These are phyloP conservation scores for Scaptomyza pallida DNA, from an alignment of 1,140 invertebrate genomes.

Conservation along the genomic window DNA sequence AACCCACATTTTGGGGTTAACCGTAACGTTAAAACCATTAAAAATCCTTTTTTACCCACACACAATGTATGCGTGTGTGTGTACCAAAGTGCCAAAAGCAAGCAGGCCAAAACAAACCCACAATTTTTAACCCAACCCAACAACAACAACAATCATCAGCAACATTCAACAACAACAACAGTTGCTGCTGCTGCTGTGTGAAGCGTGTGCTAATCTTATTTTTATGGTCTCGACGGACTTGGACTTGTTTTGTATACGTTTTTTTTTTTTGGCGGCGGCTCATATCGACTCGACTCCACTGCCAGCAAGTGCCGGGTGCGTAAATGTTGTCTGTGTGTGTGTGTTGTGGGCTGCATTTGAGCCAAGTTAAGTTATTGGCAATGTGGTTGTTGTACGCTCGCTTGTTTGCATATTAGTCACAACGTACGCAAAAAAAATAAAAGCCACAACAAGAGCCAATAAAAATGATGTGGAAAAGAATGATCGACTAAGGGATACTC, in stretches of 20 bases:
- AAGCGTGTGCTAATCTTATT: constrained; percentile 81
- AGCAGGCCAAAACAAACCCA: constrained; percentile 29
- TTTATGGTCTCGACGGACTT: constrained; percentile 75
- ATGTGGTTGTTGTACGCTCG: constrained; percentile 49
- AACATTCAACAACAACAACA: constrained; percentile 23
- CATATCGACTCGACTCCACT: constrained; percentile 11
- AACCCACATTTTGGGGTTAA: constrained; percentile 46
- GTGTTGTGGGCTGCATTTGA: constrained; percentile 50
- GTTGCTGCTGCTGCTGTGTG: constrained; percentile 46
- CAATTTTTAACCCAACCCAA: constrained; percentile 23
- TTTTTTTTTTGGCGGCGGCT: constrained; percentile 46
- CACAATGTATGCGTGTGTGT: constrained; percentile 44
- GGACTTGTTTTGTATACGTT: constrained; percentile 61
- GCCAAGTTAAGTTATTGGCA: constrained; percentile 78
- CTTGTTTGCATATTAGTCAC: constrained; percentile 83
- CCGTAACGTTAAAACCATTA: constrained; percentile 26
- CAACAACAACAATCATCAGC: constrained; percentile 1
- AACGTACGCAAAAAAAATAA: constrained; percentile 48
- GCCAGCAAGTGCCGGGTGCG: constrained; percentile 38
- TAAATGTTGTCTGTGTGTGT: constrained; percentile 35
- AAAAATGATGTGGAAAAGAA: not conserved
- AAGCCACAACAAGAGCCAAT: constrained; percentile 22
- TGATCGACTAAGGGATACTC: not conserved
- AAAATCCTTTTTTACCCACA: constrained; percentile 42
- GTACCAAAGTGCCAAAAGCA: constrained; percentile 28